A percentile compares a stretch with the other conserved stretches of the same genome.
Evolutionary conservation across 2,888 invertebrate species (phyloP).

Genomic region (Drosophila ezoana): DNA sequence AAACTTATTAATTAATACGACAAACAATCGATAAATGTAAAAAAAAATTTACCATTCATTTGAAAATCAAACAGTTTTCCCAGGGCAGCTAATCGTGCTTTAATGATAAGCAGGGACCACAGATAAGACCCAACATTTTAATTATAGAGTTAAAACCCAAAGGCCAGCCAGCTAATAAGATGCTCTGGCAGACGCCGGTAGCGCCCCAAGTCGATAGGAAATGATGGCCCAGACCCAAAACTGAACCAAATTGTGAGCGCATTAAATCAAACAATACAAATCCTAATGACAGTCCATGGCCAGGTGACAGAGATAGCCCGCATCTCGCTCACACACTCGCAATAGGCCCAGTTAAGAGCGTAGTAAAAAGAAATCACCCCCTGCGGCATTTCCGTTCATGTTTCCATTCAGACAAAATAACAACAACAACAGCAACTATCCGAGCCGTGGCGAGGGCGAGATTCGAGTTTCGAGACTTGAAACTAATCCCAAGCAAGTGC

Average conservation of each 20-base stretch:
- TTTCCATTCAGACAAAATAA: constrained; percentile 48
- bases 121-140: constrained; percentile 54
- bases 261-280: constrained; percentile 52
- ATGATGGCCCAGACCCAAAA: constrained; percentile 4
- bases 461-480: constrained; percentile 36
- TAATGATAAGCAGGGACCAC: constrained; percentile 42
- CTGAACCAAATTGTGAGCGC: constrained; percentile 33
- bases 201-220: constrained; percentile 36
- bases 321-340: constrained; percentile 19
- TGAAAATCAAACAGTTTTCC: constrained; percentile 28
- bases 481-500: constrained; percentile 66
- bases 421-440: constrained; percentile 25
- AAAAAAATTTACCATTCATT: constrained; percentile 29
- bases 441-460: constrained; percentile 32
- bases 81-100: constrained; percentile 51
- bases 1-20: constrained; percentile 25
- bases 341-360: constrained; percentile 50
- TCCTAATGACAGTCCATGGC: constrained; percentile 46
- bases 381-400: constrained; percentile 73
- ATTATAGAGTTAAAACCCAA: constrained; percentile 54
- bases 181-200: constrained; percentile 39
- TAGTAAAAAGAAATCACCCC: constrained; percentile 57
- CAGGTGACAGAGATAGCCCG: constrained; percentile 7
- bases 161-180: constrained; percentile 63
- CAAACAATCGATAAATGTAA: constrained; percentile 5